Base-by-base conservation (phyloP, 2,888 invertebrate genomes). In the Ochropleura leucogaster region DNA sequence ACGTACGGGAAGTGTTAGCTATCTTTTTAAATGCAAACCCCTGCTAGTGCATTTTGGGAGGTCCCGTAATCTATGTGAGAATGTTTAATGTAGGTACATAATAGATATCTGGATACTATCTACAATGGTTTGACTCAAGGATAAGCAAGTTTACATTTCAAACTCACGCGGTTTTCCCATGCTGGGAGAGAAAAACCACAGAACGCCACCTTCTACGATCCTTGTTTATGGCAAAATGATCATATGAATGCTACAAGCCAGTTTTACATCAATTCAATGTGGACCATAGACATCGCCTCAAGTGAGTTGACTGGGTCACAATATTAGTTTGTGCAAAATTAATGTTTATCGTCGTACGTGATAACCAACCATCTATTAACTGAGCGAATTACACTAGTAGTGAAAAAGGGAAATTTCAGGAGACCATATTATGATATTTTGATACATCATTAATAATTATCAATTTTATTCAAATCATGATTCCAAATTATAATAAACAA, bases 51-150 rank as follows among this genome's bases (percentile, higher is more conserved):
- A 64, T 67, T 74, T n/a, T 80, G 12, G 46, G 8, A 30, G 49
- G 16, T 74, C n/a, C 42, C 55, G 53, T 40, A 51, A 55, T 71
- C 9, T 66, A 72, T 73, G 72, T 55, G 18, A 72, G 16, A 71
- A 64, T 51, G 40, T 59, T 53, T 12, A 51, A 47, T n/a, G 10
- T 7, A 16, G 0, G 10, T 7, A 14, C 16, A 8, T 4, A 18
- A 14, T n/a, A 18, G 9, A 44, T 4, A 47, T 51, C 5, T 42
- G n/a, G 30, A 30, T 49, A n/a, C 3, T 72, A 47, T 53, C 20
- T 16, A 16, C 12, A n/a, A 66, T 20, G 5, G 10, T 8, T 69
- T 9, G 5, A 16, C 40, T 40, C 7, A 66, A 16, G 14, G 0
- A 10, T 40, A 12, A 40, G 5, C 47, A n/a, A 47, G 16, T 12